Percentiles rank a stretch among this genome's conserved stretches.
Conservation (phyloP, 2,888 invertebrate genomes). For the Vanessa cardui region DNA sequence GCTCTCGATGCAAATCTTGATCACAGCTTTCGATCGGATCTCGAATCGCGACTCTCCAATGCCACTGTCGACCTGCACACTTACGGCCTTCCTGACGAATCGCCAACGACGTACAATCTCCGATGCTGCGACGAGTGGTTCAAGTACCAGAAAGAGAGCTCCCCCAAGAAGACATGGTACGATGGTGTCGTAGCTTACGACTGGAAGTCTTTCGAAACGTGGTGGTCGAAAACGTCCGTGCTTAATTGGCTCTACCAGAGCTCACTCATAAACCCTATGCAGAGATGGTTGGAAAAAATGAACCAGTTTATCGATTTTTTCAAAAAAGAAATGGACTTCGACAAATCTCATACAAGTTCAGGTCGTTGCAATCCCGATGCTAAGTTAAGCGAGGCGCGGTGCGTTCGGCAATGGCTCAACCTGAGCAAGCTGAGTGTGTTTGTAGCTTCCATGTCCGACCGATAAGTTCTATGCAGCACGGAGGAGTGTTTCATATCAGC, state of each 20-base stretch:
- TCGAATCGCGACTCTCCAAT: conserved; percentile 41
- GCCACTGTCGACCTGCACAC: conserved; percentile 43
- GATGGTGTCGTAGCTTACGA: conserved; percentile 50
- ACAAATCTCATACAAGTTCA: conserved; percentile 13
- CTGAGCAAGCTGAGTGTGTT: conserved; percentile 60
- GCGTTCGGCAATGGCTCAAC: conserved; percentile 57
- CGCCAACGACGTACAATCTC: conserved; percentile 40
- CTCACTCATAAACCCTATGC: conserved; percentile 65
- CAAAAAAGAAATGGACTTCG: conserved; percentile 27
- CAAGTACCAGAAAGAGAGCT: conserved; percentile 46
- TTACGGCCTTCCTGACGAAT: conserved; percentile 44
- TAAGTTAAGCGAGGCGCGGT: conserved; percentile 38
- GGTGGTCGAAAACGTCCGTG: conserved; percentile 62
- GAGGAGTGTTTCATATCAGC: conserved; percentile 3
- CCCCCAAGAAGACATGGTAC: conserved; percentile 49
- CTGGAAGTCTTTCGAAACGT: conserved; percentile 55
- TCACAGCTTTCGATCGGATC: conserved; percentile 20
- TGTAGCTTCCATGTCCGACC: conserved; percentile 61
- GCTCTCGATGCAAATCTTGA: conserved; percentile 26
- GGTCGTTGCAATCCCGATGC: conserved; percentile 30
- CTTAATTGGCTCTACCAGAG: conserved; percentile 67
- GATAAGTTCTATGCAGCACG: conserved; percentile 43
- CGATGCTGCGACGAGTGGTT: conserved; percentile 64
- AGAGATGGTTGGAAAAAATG: conserved; percentile 66
- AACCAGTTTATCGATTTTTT: conserved; percentile 54